These are phyloP conservation scores for Ctenopoma kingsleyae DNA, from an alignment of 2,797 vertebrate genomes.

Conservation along the genomic window DNA sequence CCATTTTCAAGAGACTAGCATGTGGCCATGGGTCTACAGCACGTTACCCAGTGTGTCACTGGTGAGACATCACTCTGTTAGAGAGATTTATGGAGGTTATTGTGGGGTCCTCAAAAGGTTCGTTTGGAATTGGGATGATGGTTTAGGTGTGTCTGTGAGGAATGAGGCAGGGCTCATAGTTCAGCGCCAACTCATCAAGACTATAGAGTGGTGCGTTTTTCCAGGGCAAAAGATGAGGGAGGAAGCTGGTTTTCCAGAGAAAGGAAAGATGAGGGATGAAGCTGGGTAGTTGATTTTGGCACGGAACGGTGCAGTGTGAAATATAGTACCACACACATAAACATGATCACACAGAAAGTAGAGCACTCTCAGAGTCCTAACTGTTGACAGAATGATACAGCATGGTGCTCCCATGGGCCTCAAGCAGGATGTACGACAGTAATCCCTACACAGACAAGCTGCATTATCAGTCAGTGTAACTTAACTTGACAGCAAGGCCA, in stretches of 20 bases:
- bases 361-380: constrained; percentile 60
- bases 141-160: constrained; percentile 63
- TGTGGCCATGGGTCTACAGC: constrained; percentile 25
- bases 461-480: constrained; percentile 78
- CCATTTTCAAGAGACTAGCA: constrained; percentile 35
- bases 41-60: constrained; percentile 41
- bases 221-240: constrained; percentile 64
- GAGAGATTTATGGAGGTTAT: constrained; percentile 65
- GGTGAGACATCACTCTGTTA: constrained; percentile 56
- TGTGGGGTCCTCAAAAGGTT: constrained; percentile 45
- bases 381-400: constrained; percentile 86
- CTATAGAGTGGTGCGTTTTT: constrained; percentile 43
- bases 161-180: constrained; percentile 52
- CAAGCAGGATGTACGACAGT: constrained; percentile 73
- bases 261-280: constrained; percentile 75
- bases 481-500: constrained; percentile 74
- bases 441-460: constrained; percentile 73
- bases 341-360: constrained; percentile 56
- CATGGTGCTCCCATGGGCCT: constrained; percentile 76
- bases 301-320: constrained; percentile 67
- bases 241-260: constrained; percentile 70
- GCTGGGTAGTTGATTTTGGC: constrained; percentile 80
- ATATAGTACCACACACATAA: constrained; percentile 75
- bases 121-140: constrained; percentile 48
- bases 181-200: constrained; percentile 60